Evolutionary conservation across 2,113 vertebrate species (phyloP).

Genomic region (Agelaius phoeniceus): DNA sequence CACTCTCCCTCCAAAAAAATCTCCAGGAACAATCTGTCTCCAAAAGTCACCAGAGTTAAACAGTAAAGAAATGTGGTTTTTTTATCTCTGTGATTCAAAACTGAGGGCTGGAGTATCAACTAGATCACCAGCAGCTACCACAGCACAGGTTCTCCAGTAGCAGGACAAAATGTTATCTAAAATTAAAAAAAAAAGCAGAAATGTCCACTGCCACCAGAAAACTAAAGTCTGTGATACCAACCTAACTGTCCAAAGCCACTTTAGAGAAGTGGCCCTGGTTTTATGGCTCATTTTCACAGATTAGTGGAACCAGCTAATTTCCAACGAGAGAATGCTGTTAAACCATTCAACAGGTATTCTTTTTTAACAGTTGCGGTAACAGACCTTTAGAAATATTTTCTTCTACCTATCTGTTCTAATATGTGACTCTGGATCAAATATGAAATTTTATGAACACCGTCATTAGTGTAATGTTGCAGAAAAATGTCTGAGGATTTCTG

Average conservation of each 20-base stretch:
- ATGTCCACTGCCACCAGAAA: neutral
- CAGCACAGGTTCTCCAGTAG: neutral
- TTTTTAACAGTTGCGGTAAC: neutral
- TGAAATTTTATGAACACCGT: neutral
- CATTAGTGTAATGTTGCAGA: neutral
- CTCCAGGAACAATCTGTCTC: neutral
- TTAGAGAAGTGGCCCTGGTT: neutral
- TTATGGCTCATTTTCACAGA: neutral
- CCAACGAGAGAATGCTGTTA: neutral
- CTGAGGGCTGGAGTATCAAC: neutral
- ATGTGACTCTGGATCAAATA: neutral
- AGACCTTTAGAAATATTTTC: neutral
- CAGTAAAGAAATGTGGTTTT: neutral
- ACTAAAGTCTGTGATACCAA: neutral
- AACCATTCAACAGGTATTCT: neutral
- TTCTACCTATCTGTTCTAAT: neutral
- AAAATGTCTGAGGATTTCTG: neutral
- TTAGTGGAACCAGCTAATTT: neutral
- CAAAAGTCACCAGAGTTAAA: neutral
- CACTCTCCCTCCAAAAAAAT: rapidly evolving
- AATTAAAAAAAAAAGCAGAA: neutral
- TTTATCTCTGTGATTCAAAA: neutral
- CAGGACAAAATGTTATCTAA: neutral
- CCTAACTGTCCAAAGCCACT: neutral
- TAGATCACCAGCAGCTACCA: neutral